These are phyloP conservation scores for Rhadina sibilatrix DNA, from an alignment of 2,113 vertebrate species.

Conservation along the genomic window DNA sequence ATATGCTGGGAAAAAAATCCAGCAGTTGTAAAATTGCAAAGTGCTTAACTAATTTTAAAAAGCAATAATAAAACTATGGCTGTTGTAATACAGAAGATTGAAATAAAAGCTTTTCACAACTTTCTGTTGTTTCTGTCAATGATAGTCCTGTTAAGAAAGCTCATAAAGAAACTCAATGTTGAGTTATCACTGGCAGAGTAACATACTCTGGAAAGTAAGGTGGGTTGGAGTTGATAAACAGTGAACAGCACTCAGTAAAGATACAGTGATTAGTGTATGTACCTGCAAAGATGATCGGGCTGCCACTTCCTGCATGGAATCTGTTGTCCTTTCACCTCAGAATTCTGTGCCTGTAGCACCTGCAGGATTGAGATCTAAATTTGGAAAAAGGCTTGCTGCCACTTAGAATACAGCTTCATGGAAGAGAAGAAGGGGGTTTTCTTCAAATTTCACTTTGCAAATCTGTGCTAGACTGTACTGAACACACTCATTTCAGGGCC, in stretches of 20 bases:
- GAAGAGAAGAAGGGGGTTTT: background rate
- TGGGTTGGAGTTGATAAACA: background rate
- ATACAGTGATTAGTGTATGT: background rate
- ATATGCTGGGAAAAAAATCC: background rate
- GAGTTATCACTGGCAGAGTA: background rate
- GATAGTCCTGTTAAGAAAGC: background rate
- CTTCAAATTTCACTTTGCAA: background rate
- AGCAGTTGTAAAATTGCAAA: background rate
- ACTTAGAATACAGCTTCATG: background rate
- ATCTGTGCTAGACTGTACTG: background rate
- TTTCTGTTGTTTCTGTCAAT: background rate
- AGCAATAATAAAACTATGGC: background rate
- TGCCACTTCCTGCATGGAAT: background rate
- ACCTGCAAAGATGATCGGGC: background rate
- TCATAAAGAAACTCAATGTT: background rate
- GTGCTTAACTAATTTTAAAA: background rate
- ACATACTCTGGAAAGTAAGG: background rate
- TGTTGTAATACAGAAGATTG: background rate
- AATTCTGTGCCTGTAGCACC: background rate
- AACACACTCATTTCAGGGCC: background rate
- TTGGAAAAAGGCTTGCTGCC: background rate
- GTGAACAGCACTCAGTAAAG: background rate
- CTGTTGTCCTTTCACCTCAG: background rate
- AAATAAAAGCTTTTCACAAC: conserved; percentile 37
- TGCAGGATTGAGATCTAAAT: background rate